Conservation (phyloP, 2,113 vertebrate species). For the Cathartes aura region DNA sequence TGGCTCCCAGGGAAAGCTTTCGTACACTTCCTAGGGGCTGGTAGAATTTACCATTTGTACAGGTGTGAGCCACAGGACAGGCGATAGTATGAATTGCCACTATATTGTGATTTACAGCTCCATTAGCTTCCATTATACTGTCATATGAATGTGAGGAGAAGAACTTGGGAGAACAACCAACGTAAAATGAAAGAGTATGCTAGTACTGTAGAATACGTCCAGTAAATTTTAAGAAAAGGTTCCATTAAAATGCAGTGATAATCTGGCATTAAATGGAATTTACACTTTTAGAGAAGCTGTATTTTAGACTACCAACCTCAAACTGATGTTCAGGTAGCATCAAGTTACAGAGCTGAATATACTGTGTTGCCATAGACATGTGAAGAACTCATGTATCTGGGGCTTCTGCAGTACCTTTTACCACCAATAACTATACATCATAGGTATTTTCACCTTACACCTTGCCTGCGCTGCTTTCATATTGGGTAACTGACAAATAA, state of each 20-base stretch:
- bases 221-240: background rate
- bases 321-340: background rate
- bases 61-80: background rate
- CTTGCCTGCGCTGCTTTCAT: background rate
- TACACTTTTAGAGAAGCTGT: background rate
- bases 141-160: background rate
- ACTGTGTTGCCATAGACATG: background rate
- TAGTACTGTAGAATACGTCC: fast-evolving
- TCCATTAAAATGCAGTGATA: background rate
- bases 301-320: background rate
- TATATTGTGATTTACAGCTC: background rate
- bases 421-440: background rate
- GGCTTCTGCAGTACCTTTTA: background rate
- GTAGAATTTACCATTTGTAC: background rate
- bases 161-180: background rate
- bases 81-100: background rate
- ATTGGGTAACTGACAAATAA: background rate
- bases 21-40: background rate
- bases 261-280: background rate
- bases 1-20: background rate
- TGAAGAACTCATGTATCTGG: background rate
- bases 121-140: background rate
- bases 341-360: background rate
- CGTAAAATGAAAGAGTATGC: background rate
- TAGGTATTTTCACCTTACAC: background rate